phyloP scores from a whole-genome alignment of 2,888 invertebrate species.

The Erebia epiphron region DNA sequence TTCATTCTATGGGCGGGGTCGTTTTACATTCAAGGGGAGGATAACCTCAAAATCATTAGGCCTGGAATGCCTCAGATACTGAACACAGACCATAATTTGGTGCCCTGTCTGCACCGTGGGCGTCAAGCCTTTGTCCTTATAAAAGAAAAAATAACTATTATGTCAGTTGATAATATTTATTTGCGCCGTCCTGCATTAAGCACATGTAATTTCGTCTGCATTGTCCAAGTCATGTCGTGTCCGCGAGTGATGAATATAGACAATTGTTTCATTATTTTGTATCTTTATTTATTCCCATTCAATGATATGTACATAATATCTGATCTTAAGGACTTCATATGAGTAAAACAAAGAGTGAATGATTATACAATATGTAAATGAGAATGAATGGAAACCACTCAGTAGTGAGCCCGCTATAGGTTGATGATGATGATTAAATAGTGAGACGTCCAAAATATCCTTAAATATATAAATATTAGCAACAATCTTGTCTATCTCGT shows the following conservation, averaged over 20 bases:
- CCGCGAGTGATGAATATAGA: constrained; percentile 64
- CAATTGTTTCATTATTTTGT: constrained; percentile 60
- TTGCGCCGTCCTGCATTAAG: constrained; percentile 63
- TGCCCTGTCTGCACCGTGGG: constrained; percentile 70
- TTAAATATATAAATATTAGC: too few species aligned
- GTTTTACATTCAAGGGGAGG: constrained; percentile 82
- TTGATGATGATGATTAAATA: too few species aligned
- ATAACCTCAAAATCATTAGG: constrained; percentile 80
- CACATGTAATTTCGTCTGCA: constrained; percentile 66
- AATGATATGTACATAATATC: constrained; percentile 6
- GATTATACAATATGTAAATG: constrained; percentile 13
- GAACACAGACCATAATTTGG: constrained; percentile 74
- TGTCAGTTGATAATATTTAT: constrained; percentile 76
- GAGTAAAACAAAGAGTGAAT: constrained; percentile 32
- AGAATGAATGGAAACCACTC: too few species aligned
- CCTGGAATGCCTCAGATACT: constrained; percentile 73
- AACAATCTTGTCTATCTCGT: too few species aligned
- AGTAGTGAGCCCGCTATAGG: too few species aligned
- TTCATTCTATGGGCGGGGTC: constrained; percentile 79
- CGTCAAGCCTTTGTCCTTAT: constrained; percentile 77
- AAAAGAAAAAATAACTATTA: constrained; percentile 62
- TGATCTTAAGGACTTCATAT: constrained; percentile 1
- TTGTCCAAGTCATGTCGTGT: constrained; percentile 66
- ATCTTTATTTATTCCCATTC: constrained; percentile 50
- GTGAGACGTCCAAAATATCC: too few species aligned